A percentile compares a stretch with the other conserved stretches of the same genome.
Conservation (phyloP, 2,797 vertebrate genomes). For the Anguilla obscura region DNA sequence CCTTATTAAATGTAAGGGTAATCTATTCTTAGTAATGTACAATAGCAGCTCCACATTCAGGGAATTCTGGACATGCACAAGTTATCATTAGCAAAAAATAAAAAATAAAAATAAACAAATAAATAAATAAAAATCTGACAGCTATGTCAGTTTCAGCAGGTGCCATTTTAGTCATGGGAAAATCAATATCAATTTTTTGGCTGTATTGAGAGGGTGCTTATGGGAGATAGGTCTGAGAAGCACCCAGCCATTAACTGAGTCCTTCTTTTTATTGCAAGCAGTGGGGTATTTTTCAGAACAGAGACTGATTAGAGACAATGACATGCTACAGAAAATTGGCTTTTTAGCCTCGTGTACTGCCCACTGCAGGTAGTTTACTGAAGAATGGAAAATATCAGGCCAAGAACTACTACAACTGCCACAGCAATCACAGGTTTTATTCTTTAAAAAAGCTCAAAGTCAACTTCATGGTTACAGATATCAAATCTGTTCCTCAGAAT, state of each 20-base stretch:
- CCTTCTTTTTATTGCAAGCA: background rate
- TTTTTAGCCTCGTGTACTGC: background rate
- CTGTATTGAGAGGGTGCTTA: background rate
- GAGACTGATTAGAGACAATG: background rate
- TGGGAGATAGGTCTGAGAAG: background rate
- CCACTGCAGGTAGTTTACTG: background rate
- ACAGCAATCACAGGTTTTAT: background rate
- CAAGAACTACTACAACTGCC: background rate
- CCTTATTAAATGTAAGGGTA: background rate
- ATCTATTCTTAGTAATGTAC: background rate
- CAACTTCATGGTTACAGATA: background rate
- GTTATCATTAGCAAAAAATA: background rate
- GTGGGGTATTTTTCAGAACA: background rate
- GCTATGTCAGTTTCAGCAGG: background rate
- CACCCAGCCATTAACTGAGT: background rate
- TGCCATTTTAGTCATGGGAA: background rate
- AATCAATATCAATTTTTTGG: background rate
- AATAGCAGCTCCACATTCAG: background rate
- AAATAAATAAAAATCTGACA: background rate
- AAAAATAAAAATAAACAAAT: too few relatives aligned
- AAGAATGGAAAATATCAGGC: slow-evolving; percentile 3
- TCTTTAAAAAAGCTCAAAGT: background rate
- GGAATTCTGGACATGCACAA: background rate
- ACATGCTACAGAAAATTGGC: background rate
- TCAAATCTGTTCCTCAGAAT: background rate